Evolutionary conservation across 2,888 invertebrate genomes (phyloP), one percentile per base, ranked within the genome.

Genomic region (Aleiodes leptofemur): DNA sequence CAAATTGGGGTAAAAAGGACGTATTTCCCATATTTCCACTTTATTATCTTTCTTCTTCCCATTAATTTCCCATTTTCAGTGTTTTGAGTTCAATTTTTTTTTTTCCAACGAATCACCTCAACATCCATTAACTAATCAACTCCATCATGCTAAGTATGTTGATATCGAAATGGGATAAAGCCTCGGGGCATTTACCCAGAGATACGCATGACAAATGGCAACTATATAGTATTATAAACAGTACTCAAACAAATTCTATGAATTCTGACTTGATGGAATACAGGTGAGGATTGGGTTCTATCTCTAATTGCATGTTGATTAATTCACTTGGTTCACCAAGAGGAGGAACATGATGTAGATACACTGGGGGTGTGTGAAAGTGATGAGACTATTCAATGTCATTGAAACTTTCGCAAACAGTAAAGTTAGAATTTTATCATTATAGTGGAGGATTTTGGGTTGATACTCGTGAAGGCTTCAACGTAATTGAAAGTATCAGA

Each of bases 281-380:
- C 61, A 14, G 8, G 43, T 9, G 48, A 4, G 64, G 64, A 11
- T 16, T 43, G 5, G 9, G 16, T 38, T 14, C 43, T 7, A 48
- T n/a, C n/a, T 6, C 68, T 68, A 68, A 68, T 68, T 51, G n/a
- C 68, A 68, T 68, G 68, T 29, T 68, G 68, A 68, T 68, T 68
- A 68, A 68, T 68, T 29, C 29, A 31, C 50, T 50, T 13, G n/a
- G 68, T 1, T 51, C 34, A 51, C 13, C 23, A 66, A 66, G 29
- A n/a, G 23, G 23, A 68, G 13, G 13, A 50, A 51, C 13, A 16
- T 29, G 16, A 4, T 23, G 29, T 13, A 51, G 16, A 50, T n/a
- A 23, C 66, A 50, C n/a, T 61, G 23, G 23, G 23, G 23, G 23
- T 16, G 38, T 61, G 38, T 11, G 43, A 43, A 43, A 8, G 43